Conservation (phyloP, 2,888 invertebrate genomes). For the Scelioninae gen. 2 region DNA sequence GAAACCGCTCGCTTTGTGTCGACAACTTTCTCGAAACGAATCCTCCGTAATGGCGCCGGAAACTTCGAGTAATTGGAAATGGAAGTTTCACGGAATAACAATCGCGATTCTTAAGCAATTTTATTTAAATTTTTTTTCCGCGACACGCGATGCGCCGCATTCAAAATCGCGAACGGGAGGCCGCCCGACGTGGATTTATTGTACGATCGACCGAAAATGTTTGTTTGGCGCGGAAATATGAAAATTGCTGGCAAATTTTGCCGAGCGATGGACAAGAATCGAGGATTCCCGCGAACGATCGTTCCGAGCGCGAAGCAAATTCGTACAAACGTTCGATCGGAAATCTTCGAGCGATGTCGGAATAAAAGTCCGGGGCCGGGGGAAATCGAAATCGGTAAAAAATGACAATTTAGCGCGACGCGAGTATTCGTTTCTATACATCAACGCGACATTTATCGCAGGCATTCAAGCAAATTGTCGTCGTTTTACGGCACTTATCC, state of each 20-base stretch:
- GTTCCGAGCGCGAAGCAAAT: too few relatives aligned
- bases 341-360: slow-evolving; percentile 34
- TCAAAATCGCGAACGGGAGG: too few relatives aligned
- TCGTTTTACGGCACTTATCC: slow-evolving; percentile 39
- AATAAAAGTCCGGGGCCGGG: slow-evolving; percentile 34
- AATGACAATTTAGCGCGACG: slow-evolving; percentile 47
- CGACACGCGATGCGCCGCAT: slow-evolving; percentile 7
- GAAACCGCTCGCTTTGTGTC: slow-evolving; percentile 8
- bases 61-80: slow-evolving; percentile 26
- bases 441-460: slow-evolving; percentile 52
- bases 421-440: slow-evolving; percentile 55
- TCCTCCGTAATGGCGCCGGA: background rate
- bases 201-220: too few relatives aligned
- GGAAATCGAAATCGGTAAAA: slow-evolving; percentile 51
- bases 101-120: slow-evolving; percentile 13
- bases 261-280: too few relatives aligned
- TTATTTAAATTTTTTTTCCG: slow-evolving; percentile 36
- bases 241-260: too few relatives aligned
- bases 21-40: slow-evolving; percentile 12
- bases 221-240: too few relatives aligned
- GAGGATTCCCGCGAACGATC: too few relatives aligned
- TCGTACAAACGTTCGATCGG: slow-evolving; percentile 10
- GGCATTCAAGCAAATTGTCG: slow-evolving; percentile 57
- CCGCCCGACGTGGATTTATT: too few relatives aligned
- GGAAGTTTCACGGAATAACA: slow-evolving; percentile 19